phyloP scores from a whole-genome alignment of 2,113 vertebrate species.

The Epinephelus cyanopodus region DNA sequence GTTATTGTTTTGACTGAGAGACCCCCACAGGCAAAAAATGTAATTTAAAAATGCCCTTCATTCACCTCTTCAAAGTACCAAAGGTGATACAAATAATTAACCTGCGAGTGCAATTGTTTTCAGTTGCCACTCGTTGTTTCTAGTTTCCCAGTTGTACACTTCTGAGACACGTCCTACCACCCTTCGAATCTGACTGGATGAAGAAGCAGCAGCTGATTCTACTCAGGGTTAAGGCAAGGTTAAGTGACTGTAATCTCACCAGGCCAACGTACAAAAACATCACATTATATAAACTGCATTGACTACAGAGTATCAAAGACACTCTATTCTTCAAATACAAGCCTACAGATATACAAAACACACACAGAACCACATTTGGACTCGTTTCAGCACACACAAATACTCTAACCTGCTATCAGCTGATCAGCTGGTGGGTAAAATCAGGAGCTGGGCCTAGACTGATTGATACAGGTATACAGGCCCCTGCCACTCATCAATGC shows the following conservation, averaged over 20 bases:
- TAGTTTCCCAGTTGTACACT: background rate
- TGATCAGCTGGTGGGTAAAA: background rate
- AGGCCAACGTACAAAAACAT: background rate
- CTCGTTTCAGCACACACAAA: background rate
- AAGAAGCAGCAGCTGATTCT: background rate
- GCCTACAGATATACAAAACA: background rate
- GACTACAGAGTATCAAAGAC: background rate
- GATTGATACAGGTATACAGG: background rate
- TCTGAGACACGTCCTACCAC: background rate
- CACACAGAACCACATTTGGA: background rate
- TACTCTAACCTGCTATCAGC: background rate
- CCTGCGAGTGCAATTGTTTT: conserved; percentile 9
- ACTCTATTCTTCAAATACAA: background rate
- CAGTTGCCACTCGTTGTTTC: background rate
- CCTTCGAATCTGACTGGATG: background rate
- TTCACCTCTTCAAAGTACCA: conserved; percentile 8
- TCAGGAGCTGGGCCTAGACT: background rate
- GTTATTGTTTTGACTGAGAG: too few relatives aligned
- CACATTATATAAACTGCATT: background rate
- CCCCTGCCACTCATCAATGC: too few relatives aligned
- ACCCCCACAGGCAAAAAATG: too few relatives aligned
- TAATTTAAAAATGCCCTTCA: background rate
- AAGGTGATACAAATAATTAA: conserved; percentile 44
- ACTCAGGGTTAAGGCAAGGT: background rate
- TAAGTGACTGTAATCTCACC: background rate